phyloP scores from a whole-genome alignment of 2,113 vertebrate genomes.

The Sus scrofa region T2T-Sscrofa CM000826.6:28367001-28367500 shows the following conservation, averaged over 20 bases:
- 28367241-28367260: neutral
- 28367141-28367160: neutral
- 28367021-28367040: neutral
- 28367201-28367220: neutral
- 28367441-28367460: neutral
- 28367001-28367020: neutral
- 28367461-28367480: neutral
- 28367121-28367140: neutral
- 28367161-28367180: neutral
- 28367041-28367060: neutral
- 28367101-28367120: neutral
- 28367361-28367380: neutral
- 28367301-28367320: neutral
- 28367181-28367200: neutral
- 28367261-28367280: neutral
- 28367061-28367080: neutral
- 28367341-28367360: slow-evolving; percentile 33
- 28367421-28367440: neutral
- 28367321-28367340: slow-evolving; percentile 18
- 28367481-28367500: neutral
- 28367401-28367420: slow-evolving; percentile 36
- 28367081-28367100: neutral
- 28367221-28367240: neutral
- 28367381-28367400: slow-evolving; percentile 52
- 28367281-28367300: neutral